These are phyloP conservation scores for Carapus acus DNA, from an alignment of 2,797 vertebrate species.

Conservation along the genomic window DNA sequence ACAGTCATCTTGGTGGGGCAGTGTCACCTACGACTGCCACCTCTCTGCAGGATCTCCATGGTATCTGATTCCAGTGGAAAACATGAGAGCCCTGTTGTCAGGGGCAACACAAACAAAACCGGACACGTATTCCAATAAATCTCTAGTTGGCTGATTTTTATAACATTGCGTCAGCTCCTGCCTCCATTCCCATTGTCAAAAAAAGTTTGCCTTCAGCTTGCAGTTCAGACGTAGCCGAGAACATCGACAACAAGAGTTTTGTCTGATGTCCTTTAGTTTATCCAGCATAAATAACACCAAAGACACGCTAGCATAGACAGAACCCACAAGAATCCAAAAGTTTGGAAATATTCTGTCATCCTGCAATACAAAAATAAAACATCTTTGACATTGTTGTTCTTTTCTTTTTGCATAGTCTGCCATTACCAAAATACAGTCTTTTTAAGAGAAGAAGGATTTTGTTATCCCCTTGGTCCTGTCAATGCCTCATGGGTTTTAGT, in stretches of 20 bases:
- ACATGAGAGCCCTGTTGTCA: constrained; percentile 66
- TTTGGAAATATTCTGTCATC: constrained; percentile 66
- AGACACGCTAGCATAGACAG: constrained; percentile 67
- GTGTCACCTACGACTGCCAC: constrained; percentile 66
- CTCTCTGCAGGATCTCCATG: constrained; percentile 66
- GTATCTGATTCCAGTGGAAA: constrained; percentile 72
- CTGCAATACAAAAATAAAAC: constrained; percentile 82
- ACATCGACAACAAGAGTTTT: constrained; percentile 53
- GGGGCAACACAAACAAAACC: constrained; percentile 69
- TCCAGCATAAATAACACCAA: constrained; percentile 80
- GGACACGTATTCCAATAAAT: constrained; percentile 72
- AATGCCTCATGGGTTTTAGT: constrained; percentile 74
- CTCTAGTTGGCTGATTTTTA: constrained; percentile 70
- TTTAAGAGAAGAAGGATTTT: constrained; percentile 58
- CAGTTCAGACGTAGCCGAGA: constrained; percentile 64
- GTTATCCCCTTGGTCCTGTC: constrained; percentile 51
- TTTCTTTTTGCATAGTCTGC: constrained; percentile 54
- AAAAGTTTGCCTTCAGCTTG: constrained; percentile 57
- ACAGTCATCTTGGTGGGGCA: constrained; percentile 61
- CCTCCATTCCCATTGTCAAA: constrained; percentile 59
- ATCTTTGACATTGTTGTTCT: constrained; percentile 69
- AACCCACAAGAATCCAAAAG: constrained; percentile 71
- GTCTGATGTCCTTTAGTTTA: constrained; percentile 68
- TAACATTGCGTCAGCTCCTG: constrained; percentile 56
- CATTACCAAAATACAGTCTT: constrained; percentile 52